A percentile compares a stretch with the other conserved stretches of the same genome.
phyloP scores from a whole-genome alignment of 2,888 invertebrate genomes.

The Ectropis crepuscularia region DNA sequence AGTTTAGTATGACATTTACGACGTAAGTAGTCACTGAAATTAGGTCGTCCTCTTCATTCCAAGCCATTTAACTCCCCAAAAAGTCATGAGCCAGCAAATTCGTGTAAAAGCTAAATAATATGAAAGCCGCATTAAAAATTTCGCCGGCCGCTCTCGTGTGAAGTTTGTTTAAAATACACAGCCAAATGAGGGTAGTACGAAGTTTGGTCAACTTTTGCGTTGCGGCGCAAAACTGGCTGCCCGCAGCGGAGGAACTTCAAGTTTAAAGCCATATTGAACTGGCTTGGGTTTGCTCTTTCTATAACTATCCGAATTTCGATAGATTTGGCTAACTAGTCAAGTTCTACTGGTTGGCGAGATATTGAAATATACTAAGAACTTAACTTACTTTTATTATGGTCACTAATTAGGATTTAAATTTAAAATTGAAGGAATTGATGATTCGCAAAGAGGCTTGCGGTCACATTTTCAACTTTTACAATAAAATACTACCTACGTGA shows the following conservation, averaged over 20 bases:
- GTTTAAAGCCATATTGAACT: constrained; percentile 10
- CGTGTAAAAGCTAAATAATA: constrained; percentile 18
- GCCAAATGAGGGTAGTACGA: constrained; percentile 25
- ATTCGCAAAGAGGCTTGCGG: too few relatives aligned
- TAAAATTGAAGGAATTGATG: too few relatives aligned
- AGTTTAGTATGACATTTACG: not conserved
- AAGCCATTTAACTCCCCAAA: constrained; percentile 15
- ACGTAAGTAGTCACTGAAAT: not conserved
- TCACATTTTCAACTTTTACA: too few relatives aligned
- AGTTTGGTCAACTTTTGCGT: constrained; percentile 20
- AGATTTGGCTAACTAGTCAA: not conserved
- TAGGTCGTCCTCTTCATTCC: not conserved
- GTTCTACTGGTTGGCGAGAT: too few relatives aligned
- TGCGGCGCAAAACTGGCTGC: constrained; percentile 2
- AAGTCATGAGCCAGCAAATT: constrained; percentile 11
- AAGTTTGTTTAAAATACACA: constrained; percentile 30
- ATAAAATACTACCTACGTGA: too few relatives aligned
- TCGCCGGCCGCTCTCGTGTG: constrained; percentile 16
- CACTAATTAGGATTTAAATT: too few relatives aligned
- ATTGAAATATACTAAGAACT: too few relatives aligned
- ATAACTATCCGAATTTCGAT: not conserved
- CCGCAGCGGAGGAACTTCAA: constrained; percentile 6
- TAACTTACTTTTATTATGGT: too few relatives aligned
- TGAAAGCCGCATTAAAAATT: constrained; percentile 29
- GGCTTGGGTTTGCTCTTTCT: constrained; percentile 1